Conservation (phyloP, 2,888 invertebrate genomes). For the Archaeoteleia sp. region DNA sequence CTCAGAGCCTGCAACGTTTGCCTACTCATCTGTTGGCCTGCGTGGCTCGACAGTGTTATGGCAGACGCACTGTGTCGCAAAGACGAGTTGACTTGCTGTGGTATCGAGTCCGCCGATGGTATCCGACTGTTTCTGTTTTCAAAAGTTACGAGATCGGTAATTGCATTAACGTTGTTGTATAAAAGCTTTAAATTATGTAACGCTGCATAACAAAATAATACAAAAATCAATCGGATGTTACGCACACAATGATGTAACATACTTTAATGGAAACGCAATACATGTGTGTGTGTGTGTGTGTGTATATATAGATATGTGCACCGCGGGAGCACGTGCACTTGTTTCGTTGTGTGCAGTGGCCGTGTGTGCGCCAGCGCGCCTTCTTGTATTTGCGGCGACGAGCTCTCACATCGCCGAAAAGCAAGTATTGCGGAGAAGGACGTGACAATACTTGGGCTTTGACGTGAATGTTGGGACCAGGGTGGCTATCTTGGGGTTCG, state of each 20-base stretch:
- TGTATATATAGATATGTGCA: too few species aligned
- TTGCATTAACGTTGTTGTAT: background rate
- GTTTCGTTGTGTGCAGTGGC: constrained; percentile 8
- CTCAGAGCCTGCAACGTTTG: constrained; percentile 84
- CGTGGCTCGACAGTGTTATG: constrained; percentile 61
- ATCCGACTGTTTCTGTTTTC: constrained; percentile 77
- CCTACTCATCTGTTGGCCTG: constrained; percentile 81
- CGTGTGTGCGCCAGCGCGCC: constrained; percentile 7
- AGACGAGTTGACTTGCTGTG: constrained; percentile 75
- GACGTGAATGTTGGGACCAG: background rate
- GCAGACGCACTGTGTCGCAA: constrained; percentile 74
- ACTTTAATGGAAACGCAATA: too few species aligned
- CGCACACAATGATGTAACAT: background rate
- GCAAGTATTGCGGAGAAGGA: constrained; percentile 19
- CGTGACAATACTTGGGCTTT: constrained; percentile 23
- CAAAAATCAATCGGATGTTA: constrained; percentile 5
- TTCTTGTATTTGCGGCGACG: constrained; percentile 21
- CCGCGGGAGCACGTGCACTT: constrained; percentile 26
- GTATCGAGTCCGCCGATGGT: constrained; percentile 79
- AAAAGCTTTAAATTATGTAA: constrained; percentile 1
- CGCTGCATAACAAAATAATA: too few species aligned
- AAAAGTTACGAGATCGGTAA: constrained; percentile 50
- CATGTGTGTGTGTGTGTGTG: too few species aligned
- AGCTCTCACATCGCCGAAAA: constrained; percentile 16
- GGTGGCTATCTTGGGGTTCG: background rate